phyloP scores from a whole-genome alignment of 1,140 invertebrate species.

The Drosophila trapezifrons region DNA sequence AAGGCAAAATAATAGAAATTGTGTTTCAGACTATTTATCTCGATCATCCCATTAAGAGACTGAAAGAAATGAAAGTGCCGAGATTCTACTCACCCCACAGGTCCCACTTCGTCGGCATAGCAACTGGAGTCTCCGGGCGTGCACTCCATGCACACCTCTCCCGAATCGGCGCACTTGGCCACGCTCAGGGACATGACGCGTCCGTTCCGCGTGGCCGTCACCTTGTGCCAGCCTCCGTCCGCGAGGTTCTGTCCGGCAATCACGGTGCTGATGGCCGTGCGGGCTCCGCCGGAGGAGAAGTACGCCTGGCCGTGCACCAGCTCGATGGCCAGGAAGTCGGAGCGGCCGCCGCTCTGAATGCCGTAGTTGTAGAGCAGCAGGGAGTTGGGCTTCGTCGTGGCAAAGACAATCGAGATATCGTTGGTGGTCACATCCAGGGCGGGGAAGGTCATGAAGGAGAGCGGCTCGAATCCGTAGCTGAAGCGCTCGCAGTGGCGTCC shows the following conservation, averaged over 20 bases:
- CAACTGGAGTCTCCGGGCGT: conserved; percentile 91
- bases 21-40: no score
- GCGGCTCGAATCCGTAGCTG: conserved; percentile 93
- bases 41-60: no score
- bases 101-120: conserved; percentile 93
- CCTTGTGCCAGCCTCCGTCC: conserved; percentile 95
- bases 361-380: conserved; percentile 96
- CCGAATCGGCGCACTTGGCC: conserved; percentile 91
- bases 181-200: conserved; percentile 93
- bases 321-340: conserved; percentile 96
- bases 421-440: conserved; percentile 93
- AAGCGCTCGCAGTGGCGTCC: conserved; percentile 95
- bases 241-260: conserved; percentile 89
- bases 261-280: conserved; percentile 93
- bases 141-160: conserved; percentile 93
- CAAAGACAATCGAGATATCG: conserved; percentile 95
- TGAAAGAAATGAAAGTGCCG: no score
- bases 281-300: conserved; percentile 95
- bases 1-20: no score
- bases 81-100: conserved; percentile 93
- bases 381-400: conserved; percentile 94
- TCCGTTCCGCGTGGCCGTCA: conserved; percentile 95
- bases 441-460: conserved; percentile 95
- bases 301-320: conserved; percentile 91
- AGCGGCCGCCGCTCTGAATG: conserved; percentile 92